Evolutionary conservation across 2,888 invertebrate species (phyloP), one percentile per base, ranked within the genome.

Genomic region (Melipona beecheii): DNA sequence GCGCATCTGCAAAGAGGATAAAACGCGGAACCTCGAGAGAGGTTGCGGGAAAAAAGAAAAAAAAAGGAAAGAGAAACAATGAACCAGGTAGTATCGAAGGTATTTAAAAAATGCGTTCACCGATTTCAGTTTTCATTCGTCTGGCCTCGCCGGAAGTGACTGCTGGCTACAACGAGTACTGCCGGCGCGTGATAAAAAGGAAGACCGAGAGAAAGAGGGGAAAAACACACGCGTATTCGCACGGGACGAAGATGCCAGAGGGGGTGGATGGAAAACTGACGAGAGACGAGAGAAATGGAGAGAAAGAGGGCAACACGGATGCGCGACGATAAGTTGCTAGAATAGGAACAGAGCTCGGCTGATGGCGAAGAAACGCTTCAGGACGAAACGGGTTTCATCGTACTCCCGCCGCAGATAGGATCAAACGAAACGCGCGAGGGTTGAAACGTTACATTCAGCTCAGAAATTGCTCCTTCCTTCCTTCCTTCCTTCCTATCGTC

Each of bases 341-440:
- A 74, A 78, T 66, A 58, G 69, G 56, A 69, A 73, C 78, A 73
- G 85, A 73, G 85, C 66, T 56, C 68, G 62, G 36, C 79, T 60
- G 81, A 64, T 36, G 72, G 78, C 77, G 50, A 65, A 68, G 73
- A 78, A 79, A 86, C 52, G 75, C 68, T 50, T 60, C 43, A 79
- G 80, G 81, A 84, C 74, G 85, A 85, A 75, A 43, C 43, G 43
- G 81, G 83, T 86, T 88, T 87, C n/a, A n/a, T n/a, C 78, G 58
- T 71, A 75, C 60, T 56, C 11, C 1, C 43, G 43, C 11, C 11
- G 49, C 19, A 72, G 84, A 68, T 78, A 79, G 79, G 86, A 88
- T 87, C 86, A 85, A 88, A 88, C 88, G 87, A 76, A 90, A 75
- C 71, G 80, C 58, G 27, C 72, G 65, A 19, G 62, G 78, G 79